These are phyloP conservation scores for Leucophenga varia DNA, from an alignment of 1,140 invertebrate genomes.

Conservation along the genomic window DNA sequence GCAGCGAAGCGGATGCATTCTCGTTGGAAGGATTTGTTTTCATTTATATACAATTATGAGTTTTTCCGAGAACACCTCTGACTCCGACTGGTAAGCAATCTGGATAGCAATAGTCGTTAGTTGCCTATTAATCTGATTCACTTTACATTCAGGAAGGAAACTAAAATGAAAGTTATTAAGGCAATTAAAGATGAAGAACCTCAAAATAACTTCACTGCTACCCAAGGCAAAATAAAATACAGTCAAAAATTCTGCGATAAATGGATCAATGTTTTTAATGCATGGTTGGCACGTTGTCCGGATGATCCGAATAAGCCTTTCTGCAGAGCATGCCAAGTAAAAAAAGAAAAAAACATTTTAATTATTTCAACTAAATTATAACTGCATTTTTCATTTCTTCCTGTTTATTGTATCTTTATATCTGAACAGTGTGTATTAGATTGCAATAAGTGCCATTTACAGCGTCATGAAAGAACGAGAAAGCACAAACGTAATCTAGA, in stretches of 20 bases:
- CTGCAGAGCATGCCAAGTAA: slow-evolving; percentile 43
- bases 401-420: too few species aligned
- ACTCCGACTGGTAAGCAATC: slow-evolving; percentile 39
- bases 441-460: slow-evolving; percentile 49
- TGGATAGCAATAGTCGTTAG: neutral
- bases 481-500: slow-evolving; percentile 47
- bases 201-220: neutral
- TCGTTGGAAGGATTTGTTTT: too few species aligned
- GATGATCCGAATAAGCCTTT: slow-evolving; percentile 49
- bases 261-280: slow-evolving; percentile 46
- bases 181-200: slow-evolving; percentile 22
- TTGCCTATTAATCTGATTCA: too few species aligned
- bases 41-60: slow-evolving; percentile 31
- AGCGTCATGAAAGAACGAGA: slow-evolving; percentile 41
- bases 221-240: slow-evolving; percentile 34
- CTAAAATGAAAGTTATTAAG: slow-evolving; percentile 27
- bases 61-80: slow-evolving; percentile 46
- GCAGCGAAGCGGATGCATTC: too few species aligned
- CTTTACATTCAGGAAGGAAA: slow-evolving; percentile 31
- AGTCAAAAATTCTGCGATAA: slow-evolving; percentile 48
- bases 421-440: slow-evolving; percentile 43
- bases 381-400: too few species aligned
- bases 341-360: too few species aligned
- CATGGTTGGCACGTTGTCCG: slow-evolving; percentile 35
- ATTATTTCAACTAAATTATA: too few species aligned